Base-by-base conservation (phyloP, 2,888 invertebrate genomes). In the Caenorhabditis angaria region DNA sequence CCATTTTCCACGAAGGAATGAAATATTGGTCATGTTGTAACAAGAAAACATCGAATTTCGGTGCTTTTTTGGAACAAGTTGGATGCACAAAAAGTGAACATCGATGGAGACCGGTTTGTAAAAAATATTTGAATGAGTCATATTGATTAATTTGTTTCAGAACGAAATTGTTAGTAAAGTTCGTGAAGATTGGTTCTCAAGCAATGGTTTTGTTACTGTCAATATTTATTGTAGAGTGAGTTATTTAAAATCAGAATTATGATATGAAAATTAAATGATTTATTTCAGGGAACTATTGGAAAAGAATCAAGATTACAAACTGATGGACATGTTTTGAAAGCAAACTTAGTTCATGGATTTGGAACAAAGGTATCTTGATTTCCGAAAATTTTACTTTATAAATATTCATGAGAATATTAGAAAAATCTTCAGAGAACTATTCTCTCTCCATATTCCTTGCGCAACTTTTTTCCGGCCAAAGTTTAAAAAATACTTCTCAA, bases 11-110 rank as follows among this genome's bases (percentile, higher is more conserved):
- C 54, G 80, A 85, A 65, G 86, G 86, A 12, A 82, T 85, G 83
- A 86, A 86, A 59, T 86, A 78, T 61, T 86, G 85, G 84, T 77
- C 81, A 41, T 99, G 99, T 88, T 99, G 99, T 87, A 92, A 93
- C 83, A 93, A 92, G 85, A 92, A 92, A 86, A 97, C 97, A 0
- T 92, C 94, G 0, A 97, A 99, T 88, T 99, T 99, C 88, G 91
- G 93, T 65, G 91, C 91, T 1, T 99, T 99, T 87, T 90, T 99
- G 65, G 93, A 92, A 63, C 97, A 97, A 90, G 92, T 91, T 60
- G 99, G 99, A 0, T 99, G 99, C 87, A 90, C 91, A 4, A 90
- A 90, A 66, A 97, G 95, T 5, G 90, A 90, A 57, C 99, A 99
- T 89, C 90, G 92, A 70, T 99, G 97, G 96, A 90, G 61, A 90